A percentile compares a stretch with the other conserved stretches of the same genome.
Conservation (phyloP, 2,113 vertebrate genomes). For the Pseudonaja textilis region DNA sequence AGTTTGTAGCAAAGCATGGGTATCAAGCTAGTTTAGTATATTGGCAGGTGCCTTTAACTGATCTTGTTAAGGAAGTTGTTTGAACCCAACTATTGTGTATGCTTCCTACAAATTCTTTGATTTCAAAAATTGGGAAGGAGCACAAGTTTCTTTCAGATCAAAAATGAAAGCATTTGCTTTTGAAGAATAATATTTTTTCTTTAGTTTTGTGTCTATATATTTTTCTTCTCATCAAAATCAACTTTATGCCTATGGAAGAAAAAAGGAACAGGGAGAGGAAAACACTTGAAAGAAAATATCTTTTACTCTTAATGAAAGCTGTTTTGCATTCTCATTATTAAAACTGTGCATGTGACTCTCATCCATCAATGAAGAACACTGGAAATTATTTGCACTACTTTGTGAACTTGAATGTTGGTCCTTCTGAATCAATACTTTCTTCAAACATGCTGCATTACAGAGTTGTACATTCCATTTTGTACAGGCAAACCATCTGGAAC, state of each 20-base stretch:
- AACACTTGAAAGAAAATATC: conserved; percentile 37
- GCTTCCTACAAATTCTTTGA: background rate
- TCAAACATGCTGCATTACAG: conserved; percentile 36
- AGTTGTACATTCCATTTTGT: conserved; percentile 30
- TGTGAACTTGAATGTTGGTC: conserved; percentile 49
- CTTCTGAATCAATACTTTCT: conserved; percentile 10
- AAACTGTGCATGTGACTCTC: conserved; percentile 36
- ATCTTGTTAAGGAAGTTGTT: background rate
- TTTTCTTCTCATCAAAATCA: conserved; percentile 28
- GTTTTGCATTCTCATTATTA: conserved; percentile 39
- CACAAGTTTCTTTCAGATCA: background rate
- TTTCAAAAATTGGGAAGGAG: background rate
- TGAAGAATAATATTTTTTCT: conserved; percentile 31
- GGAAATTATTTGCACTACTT: conserved; percentile 26
- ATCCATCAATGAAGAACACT: conserved; percentile 37
- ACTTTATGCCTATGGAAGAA: conserved; percentile 33
- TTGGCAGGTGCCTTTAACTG: background rate
- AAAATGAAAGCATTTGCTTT: conserved; percentile 29
- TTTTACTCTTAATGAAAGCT: conserved; percentile 7
- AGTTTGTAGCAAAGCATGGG: too few relatives aligned
- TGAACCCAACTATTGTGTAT: background rate
- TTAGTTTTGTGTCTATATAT: conserved; percentile 1
- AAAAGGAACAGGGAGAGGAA: background rate
- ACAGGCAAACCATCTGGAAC: conserved; percentile 47
- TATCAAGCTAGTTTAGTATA: background rate